These are phyloP conservation scores for Bombylius discolor DNA, from an alignment of 2,888 invertebrate species.

Conservation along the genomic window DNA sequence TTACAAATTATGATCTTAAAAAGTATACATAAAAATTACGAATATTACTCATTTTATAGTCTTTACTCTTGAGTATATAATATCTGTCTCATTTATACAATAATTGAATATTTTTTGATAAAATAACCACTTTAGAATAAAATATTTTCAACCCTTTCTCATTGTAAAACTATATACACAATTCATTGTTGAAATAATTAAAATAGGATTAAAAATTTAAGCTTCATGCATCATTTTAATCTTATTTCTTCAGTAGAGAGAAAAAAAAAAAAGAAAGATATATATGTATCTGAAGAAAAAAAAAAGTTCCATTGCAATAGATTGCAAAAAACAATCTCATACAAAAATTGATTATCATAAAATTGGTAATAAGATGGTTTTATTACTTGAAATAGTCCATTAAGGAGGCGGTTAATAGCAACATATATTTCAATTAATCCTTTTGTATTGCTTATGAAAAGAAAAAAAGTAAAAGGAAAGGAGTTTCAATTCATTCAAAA, in stretches of 20 bases:
- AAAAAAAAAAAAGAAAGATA: background rate
- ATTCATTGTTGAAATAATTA: constrained; percentile 4
- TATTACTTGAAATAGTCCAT: constrained; percentile 7
- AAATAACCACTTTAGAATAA: no score
- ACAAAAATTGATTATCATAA: constrained; percentile 9
- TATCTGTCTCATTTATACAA: no score
- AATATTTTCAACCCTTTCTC: no score
- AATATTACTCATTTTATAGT: no score
- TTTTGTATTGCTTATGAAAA: constrained; percentile 1
- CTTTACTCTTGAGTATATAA: no score
- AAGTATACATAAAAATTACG: no score
- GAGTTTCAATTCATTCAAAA: background rate
- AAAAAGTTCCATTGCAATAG: background rate
- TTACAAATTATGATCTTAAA: no score
- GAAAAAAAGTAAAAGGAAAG: background rate
- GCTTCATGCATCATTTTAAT: constrained; percentile 9
- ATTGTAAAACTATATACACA: background rate
- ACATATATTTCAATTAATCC: constrained; percentile 11
- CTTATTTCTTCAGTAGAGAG: background rate
- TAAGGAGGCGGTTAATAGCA: constrained; percentile 8
- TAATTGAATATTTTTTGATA: no score
- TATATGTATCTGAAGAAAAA: no score
- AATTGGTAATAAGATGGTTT: constrained; percentile 5
- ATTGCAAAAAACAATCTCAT: background rate
- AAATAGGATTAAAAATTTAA: constrained; percentile 7